Evolutionary conservation across 1,140 invertebrate genomes (phyloP).

Genomic region (Agrypnia vestita): DNA sequence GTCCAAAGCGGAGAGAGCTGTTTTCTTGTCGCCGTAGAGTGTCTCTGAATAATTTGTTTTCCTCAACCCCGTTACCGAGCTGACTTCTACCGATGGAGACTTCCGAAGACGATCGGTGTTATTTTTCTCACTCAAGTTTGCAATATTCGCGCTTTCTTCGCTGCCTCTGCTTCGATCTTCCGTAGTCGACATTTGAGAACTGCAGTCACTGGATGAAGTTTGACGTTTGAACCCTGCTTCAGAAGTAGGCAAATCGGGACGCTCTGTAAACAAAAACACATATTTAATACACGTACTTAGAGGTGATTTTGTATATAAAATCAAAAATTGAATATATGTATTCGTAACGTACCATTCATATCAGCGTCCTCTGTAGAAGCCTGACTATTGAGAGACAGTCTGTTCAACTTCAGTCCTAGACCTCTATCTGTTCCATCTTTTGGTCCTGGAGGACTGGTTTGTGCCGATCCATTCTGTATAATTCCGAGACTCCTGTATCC

Average conservation of each 20-base stretch:
- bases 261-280: constrained; percentile 52
- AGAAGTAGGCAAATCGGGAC: constrained; percentile 46
- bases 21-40: constrained; percentile 73
- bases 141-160: constrained; percentile 41
- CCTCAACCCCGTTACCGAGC: constrained; percentile 78
- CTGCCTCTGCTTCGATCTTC: constrained; percentile 50
- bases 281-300: neutral
- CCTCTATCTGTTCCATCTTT: constrained; percentile 63
- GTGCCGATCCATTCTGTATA: constrained; percentile 73
- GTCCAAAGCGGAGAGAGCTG: constrained; percentile 66
- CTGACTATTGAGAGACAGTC: constrained; percentile 78
- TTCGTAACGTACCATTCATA: constrained; percentile 74
- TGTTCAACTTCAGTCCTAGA: constrained; percentile 73
- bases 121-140: constrained; percentile 59
- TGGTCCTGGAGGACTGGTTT: constrained; percentile 65
- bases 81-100: constrained; percentile 78
- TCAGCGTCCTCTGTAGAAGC: constrained; percentile 80
- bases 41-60: constrained; percentile 77
- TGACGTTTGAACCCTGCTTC: constrained; percentile 48
- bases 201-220: constrained; percentile 47
- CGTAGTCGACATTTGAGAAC: constrained; percentile 50
- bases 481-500: constrained; percentile 87
- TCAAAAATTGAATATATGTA: neutral
- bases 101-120: constrained; percentile 69
- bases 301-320: constrained; percentile 3